phyloP scores from a whole-genome alignment of 1,140 invertebrate species.

The Cherax destructor region DNA sequence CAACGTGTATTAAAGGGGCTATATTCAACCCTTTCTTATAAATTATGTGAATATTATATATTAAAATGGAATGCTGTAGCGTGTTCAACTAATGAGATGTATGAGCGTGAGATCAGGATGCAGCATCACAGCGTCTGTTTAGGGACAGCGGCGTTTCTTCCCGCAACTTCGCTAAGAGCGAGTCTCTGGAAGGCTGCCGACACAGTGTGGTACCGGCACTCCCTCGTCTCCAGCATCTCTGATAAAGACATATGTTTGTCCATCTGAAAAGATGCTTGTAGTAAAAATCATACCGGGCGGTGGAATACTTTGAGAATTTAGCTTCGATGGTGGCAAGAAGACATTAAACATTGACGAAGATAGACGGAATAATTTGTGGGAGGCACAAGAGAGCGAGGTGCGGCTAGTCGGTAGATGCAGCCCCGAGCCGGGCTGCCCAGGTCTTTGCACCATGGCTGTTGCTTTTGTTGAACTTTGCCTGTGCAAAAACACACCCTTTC shows the following conservation, averaged over 20 bases:
- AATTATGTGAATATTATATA: neutral
- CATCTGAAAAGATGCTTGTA: neutral
- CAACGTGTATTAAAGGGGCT: neutral
- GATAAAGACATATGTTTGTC: neutral
- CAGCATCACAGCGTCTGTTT: too few relatives aligned
- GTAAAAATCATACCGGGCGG: neutral
- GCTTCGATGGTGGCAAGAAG: neutral
- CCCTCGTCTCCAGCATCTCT: neutral
- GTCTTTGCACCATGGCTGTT: constrained; percentile 1
- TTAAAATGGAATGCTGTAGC: neutral
- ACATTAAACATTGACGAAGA: neutral
- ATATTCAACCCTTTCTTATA: neutral
- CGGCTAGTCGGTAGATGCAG: neutral
- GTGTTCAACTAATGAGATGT: neutral
- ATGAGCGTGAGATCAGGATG: too few relatives aligned
- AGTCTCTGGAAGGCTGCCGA: too few relatives aligned
- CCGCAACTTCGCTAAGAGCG: neutral
- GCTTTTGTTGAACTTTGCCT: constrained; percentile 41
- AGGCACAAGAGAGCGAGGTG: constrained; percentile 1
- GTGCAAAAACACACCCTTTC: constrained; percentile 40
- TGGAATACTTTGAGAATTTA: neutral
- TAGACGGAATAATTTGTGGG: neutral
- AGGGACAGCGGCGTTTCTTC: neutral
- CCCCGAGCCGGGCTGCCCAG: neutral
- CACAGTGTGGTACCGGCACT: too few relatives aligned